These are phyloP conservation scores for Noturus placidus DNA, from an alignment of 2,113 vertebrate genomes.

Conservation along the genomic window DNA sequence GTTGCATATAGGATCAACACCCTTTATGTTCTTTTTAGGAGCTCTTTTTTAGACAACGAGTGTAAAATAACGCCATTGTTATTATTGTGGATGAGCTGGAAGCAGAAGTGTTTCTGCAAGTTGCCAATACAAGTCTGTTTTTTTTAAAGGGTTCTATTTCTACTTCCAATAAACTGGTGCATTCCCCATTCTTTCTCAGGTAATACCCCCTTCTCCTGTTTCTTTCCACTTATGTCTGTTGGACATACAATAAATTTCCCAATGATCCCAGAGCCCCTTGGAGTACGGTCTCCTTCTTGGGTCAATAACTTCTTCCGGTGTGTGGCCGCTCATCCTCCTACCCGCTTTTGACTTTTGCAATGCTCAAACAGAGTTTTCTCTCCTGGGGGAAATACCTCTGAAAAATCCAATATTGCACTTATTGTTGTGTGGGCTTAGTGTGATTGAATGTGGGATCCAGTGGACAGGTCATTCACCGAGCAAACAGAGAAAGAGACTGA, in stretches of 20 bases:
- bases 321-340: constrained; percentile 41
- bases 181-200: not conserved
- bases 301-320: constrained; percentile 42
- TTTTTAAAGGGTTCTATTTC: not conserved
- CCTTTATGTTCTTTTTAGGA: no score
- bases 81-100: no score
- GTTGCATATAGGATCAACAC: no score
- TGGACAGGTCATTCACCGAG: constrained; percentile 35
- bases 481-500: constrained; percentile 45
- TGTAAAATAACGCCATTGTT: no score
- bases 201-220: constrained; percentile 12
- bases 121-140: not conserved
- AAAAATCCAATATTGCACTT: constrained; percentile 57
- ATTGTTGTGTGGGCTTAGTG: constrained; percentile 53
- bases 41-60: no score
- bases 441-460: constrained; percentile 47
- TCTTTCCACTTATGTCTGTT: constrained; percentile 27
- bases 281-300: constrained; percentile 39
- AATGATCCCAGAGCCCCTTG: constrained; percentile 9
- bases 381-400: constrained; percentile 44
- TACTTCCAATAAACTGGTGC: not conserved
- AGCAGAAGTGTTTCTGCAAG: not conserved
- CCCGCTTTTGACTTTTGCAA: constrained; percentile 40
- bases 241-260: constrained; percentile 26
- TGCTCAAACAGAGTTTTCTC: constrained; percentile 40